phyloP scores from a whole-genome alignment of 2,797 vertebrate species.

The Buphagus erythrorhynchus region DNA sequence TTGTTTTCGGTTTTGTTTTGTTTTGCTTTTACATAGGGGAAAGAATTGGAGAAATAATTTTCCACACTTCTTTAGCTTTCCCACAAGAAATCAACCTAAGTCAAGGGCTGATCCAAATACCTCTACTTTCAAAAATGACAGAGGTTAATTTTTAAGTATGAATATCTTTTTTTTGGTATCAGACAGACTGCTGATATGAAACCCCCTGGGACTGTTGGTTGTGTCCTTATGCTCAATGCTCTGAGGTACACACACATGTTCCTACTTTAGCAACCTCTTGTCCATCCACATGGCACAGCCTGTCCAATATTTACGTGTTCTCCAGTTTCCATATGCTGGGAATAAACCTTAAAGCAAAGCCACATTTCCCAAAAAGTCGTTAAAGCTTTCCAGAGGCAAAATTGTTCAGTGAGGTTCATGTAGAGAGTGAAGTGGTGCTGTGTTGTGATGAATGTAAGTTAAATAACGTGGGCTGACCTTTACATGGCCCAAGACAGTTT shows the following conservation, averaged over 20 bases:
- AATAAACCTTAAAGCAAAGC: background rate
- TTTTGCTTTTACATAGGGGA: background rate
- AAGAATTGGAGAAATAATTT: background rate
- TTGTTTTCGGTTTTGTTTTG: background rate
- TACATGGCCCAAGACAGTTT: background rate
- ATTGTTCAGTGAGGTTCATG: background rate
- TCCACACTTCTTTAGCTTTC: background rate
- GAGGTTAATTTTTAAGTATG: background rate
- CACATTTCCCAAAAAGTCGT: background rate
- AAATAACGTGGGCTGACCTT: background rate
- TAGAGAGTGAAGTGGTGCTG: background rate
- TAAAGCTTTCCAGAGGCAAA: background rate
- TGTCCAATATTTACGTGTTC: background rate
- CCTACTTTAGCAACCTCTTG: background rate
- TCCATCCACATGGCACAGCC: background rate
- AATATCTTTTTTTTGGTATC: background rate
- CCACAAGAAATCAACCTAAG: background rate
- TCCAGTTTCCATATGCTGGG: background rate
- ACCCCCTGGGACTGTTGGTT: background rate
- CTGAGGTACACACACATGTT: background rate
- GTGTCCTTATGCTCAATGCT: background rate
- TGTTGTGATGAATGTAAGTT: background rate
- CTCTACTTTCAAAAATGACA: background rate
- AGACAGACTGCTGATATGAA: background rate
- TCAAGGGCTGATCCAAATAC: background rate